Evolutionary conservation across 2,888 invertebrate species (phyloP), one percentile per base, ranked within the genome.

Genomic region (Smittia sp.): DNA sequence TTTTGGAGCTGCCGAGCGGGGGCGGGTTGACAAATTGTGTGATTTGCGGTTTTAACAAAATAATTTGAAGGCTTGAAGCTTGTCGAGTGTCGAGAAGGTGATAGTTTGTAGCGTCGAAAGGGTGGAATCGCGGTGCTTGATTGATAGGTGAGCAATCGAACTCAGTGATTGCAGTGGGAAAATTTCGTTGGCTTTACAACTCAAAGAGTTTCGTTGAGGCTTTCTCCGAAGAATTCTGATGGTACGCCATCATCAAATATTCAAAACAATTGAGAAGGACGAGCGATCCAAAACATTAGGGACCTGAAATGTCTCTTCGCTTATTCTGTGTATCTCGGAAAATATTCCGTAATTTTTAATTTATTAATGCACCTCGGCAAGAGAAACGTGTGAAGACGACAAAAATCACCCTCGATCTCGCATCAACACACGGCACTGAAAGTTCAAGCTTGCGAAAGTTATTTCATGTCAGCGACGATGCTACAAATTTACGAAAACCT

Each of bases 201-300:
- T n/a, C n/a, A n/a, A n/a, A n/a, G n/a, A n/a, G n/a, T n/a, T n/a
- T n/a, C n/a, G n/a, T n/a, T n/a, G n/a, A n/a, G n/a, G n/a, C n/a
- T n/a, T n/a, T n/a, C n/a, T n/a, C n/a, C n/a, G n/a, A n/a, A n/a
- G n/a, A n/a, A n/a, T n/a, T n/a, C n/a, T n/a, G n/a, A n/a, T n/a
- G n/a, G n/a, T n/a, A n/a, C n/a, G n/a, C n/a, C n/a, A n/a, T 58
- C 58, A 58, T 7, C 22, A 58, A 58, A 58, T 58, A 58, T 58
- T 58, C 22, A 54, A 54, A 54, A 9, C 11, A 9, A 6, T 15
- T 15, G 18, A 54, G 54, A 54, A 54, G n/a, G n/a, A n/a, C n/a
- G n/a, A n/a, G n/a, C n/a, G n/a, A n/a, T n/a, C n/a, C n/a, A n/a
- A n/a, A n/a, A n/a, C n/a, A 54, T 54, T 39, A 39, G 39, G 13